phyloP scores from a whole-genome alignment of 1,140 invertebrate genomes.

The Lordiphosa mommai region DNA sequence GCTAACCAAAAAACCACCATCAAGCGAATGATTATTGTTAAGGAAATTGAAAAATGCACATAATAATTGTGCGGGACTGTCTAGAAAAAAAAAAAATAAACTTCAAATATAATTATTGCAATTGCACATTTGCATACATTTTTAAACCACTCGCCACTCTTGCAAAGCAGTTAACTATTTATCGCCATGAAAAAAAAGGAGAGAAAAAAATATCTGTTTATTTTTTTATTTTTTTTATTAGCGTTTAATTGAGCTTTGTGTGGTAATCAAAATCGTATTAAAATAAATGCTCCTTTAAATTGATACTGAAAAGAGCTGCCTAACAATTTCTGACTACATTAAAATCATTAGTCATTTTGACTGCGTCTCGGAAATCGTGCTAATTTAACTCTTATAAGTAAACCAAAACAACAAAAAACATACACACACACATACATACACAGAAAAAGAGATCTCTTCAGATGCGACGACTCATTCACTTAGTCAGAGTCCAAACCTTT shows the following conservation, averaged over 20 bases:
- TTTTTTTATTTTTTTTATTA: constrained; percentile 41
- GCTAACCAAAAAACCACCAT: no score
- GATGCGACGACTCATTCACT: constrained; percentile 61
- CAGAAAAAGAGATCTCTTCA: constrained; percentile 18
- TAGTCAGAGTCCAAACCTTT: constrained; percentile 48
- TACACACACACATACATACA: neutral
- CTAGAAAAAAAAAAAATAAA: no score
- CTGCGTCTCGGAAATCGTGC: constrained; percentile 55
- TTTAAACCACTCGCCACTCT: no score
- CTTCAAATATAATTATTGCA: no score
- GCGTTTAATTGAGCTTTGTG: constrained; percentile 33
- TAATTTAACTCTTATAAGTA: constrained; percentile 63
- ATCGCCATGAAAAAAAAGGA: constrained; percentile 6
- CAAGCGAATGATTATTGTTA: no score
- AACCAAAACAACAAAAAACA: constrained; percentile 25
- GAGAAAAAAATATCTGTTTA: neutral
- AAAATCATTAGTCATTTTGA: constrained; percentile 70
- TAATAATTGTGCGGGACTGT: no score
- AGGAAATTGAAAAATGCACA: no score
- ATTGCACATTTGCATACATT: no score
- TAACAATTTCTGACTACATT: constrained; percentile 60
- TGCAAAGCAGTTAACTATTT: constrained; percentile 26
- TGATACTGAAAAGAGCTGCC: constrained; percentile 19
- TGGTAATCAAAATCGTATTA: constrained; percentile 44
- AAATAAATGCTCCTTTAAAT: constrained; percentile 40